phyloP scores from a whole-genome alignment of 2,888 invertebrate genomes.

The Ischnus inquisitorius region DNA sequence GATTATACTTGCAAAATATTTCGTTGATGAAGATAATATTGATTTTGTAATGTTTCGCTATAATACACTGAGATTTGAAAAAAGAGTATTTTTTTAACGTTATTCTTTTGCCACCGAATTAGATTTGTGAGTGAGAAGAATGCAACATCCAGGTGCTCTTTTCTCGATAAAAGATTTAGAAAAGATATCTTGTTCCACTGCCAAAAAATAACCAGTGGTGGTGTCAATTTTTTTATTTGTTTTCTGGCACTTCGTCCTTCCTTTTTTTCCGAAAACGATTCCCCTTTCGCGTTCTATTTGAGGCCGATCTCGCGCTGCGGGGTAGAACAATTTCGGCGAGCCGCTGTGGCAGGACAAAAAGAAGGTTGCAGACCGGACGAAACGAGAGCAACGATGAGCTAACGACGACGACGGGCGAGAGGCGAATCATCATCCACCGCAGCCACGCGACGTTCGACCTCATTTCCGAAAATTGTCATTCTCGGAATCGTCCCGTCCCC shows the following conservation, averaged over 20 bases:
- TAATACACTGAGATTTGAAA: no score
- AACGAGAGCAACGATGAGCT: conserved; percentile 59
- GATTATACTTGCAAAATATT: no score
- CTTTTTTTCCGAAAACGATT: conserved; percentile 33
- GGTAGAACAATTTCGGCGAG: conserved; percentile 51
- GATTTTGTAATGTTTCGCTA: no score
- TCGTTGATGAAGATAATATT: no score
- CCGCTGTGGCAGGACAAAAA: conserved; percentile 52
- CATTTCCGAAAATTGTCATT: conserved; percentile 60
- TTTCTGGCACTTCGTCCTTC: background rate
- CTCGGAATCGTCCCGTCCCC: conserved; percentile 29
- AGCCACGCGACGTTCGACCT: conserved; percentile 43
- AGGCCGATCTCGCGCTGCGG: conserved; percentile 10
- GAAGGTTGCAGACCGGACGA: conserved; percentile 34
- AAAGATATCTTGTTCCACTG: background rate
- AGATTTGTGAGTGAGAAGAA: no score
- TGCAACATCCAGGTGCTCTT: no score
- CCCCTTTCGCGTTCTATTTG: conserved; percentile 4
- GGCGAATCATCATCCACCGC: conserved; percentile 62
- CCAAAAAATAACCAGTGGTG: background rate
- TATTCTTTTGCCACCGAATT: no score
- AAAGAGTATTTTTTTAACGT: no score
- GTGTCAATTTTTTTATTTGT: background rate
- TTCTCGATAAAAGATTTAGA: background rate
- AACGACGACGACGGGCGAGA: conserved; percentile 54